Conservation (phyloP, 2,797 vertebrate species). For the Poeciliopsis turneri region DNA sequence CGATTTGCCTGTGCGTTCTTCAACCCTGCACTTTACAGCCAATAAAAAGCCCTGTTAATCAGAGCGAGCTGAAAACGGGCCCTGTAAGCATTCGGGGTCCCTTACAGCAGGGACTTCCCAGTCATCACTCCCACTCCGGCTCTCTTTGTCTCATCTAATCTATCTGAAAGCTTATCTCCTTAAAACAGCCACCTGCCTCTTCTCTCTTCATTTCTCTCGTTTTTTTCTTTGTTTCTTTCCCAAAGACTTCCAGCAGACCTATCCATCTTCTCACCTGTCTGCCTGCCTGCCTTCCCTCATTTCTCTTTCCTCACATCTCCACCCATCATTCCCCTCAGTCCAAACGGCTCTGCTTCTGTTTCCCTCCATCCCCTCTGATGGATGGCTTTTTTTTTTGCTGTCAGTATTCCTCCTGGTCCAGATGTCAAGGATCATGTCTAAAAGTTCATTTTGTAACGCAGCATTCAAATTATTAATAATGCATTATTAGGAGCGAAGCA, state of each 20-base stretch:
- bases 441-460: slow-evolving; percentile 41
- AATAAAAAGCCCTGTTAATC: slow-evolving; percentile 69
- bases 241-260: slow-evolving; percentile 50
- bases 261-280: slow-evolving; percentile 65
- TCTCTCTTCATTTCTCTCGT: slow-evolving; percentile 32
- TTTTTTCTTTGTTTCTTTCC: slow-evolving; percentile 51
- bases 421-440: slow-evolving; percentile 44
- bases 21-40: slow-evolving; percentile 36
- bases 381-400: slow-evolving; percentile 34
- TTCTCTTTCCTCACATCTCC: slow-evolving; percentile 60
- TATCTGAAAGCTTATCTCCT: slow-evolving; percentile 66
- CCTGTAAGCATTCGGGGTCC: slow-evolving; percentile 51
- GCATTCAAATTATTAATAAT: slow-evolving; percentile 48
- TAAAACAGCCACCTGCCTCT: slow-evolving; percentile 55
- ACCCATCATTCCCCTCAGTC: slow-evolving; percentile 62
- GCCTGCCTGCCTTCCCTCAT: slow-evolving; percentile 44
- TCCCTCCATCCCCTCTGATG: slow-evolving; percentile 32
- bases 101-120: slow-evolving; percentile 37
- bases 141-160: slow-evolving; percentile 37
- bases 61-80: slow-evolving; percentile 58
- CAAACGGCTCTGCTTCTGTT: slow-evolving; percentile 51
- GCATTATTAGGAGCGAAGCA: slow-evolving; percentile 24
- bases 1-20: slow-evolving; percentile 55
- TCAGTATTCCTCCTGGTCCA: slow-evolving; percentile 5
- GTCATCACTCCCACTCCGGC: slow-evolving; percentile 41